These are phyloP conservation scores for Leptinotarsa defecta DNA, from an alignment of 1,140 invertebrate genomes.

Conservation along the genomic window DNA sequence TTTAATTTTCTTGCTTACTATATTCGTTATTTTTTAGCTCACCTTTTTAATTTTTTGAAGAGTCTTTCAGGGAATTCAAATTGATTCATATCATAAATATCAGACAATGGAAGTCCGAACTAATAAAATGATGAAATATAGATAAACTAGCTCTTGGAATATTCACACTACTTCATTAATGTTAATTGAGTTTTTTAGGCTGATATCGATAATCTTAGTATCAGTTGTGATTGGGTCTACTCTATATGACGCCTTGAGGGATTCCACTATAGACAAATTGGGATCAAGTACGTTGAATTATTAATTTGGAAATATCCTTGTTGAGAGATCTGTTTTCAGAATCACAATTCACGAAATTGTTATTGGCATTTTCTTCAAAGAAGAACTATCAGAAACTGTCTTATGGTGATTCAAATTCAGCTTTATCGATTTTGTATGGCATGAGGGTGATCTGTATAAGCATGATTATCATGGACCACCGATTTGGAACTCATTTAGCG, in stretches of 20 bases:
- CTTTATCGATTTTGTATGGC: constrained; percentile 59
- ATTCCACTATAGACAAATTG: constrained; percentile 13
- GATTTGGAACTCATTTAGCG: constrained; percentile 58
- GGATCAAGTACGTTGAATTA: not conserved
- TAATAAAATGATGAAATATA: no score
- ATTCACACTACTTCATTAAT: no score
- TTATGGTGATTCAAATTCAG: constrained; percentile 56
- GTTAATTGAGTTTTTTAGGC: constrained; percentile 30
- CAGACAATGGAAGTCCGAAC: no score
- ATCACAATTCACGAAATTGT: constrained; percentile 52
- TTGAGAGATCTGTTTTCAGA: constrained; percentile 35
- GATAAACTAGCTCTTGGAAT: no score
- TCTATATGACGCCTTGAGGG: constrained; percentile 35
- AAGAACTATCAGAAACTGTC: constrained; percentile 55
- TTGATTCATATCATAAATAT: no score
- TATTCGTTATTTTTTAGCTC: no score
- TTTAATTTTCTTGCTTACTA: no score
- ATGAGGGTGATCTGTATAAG: constrained; percentile 60
- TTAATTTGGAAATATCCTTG: not conserved
- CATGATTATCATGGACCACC: constrained; percentile 60
- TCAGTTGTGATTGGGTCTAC: constrained; percentile 41
- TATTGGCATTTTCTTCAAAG: constrained; percentile 57
- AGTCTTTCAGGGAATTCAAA: no score
- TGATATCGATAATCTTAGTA: constrained; percentile 37
- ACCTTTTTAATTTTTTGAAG: no score